phyloP scores from a whole-genome alignment of 2,888 invertebrate species.

The Chesias legatella region DNA sequence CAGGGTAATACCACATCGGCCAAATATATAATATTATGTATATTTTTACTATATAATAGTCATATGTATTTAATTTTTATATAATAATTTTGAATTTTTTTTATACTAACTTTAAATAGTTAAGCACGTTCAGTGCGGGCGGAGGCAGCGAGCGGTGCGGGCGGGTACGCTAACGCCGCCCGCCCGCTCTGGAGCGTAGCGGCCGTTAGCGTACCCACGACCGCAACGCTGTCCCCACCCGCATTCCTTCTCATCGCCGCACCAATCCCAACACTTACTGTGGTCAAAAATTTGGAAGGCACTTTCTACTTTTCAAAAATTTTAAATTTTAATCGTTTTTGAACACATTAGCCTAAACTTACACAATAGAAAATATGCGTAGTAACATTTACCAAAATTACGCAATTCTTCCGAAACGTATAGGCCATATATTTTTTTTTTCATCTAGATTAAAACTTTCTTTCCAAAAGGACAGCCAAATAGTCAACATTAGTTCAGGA shows the following conservation, averaged over 20 bases:
- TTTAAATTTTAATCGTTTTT: conserved; percentile 80
- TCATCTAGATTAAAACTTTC: conserved; percentile 65
- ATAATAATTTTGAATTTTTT: conserved; percentile 80
- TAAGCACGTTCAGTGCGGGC: conserved; percentile 64
- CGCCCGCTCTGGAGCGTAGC: conserved; percentile 1
- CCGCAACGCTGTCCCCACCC: conserved; percentile 5
- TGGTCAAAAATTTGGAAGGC: conserved; percentile 87
- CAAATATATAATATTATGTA: conserved; percentile 77
- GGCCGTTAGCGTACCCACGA: conserved; percentile 11
- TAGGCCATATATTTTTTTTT: conserved; percentile 72
- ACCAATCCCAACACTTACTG: conserved; percentile 81
- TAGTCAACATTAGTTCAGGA: conserved; percentile 72
- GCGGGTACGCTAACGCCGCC: conserved; percentile 7
- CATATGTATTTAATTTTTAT: conserved; percentile 78
- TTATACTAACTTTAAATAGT: conserved; percentile 74
- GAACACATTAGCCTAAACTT: conserved; percentile 88
- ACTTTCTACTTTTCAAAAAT: conserved; percentile 87
- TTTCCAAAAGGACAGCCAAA: conserved; percentile 79
- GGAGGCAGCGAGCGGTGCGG: conserved; percentile 12
- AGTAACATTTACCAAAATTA: conserved; percentile 80
- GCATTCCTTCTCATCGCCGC: conserved; percentile 68
- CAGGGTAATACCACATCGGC: conserved; percentile 87
- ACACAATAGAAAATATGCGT: conserved; percentile 81
- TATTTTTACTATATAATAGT: conserved; percentile 78
- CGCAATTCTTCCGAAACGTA: conserved; percentile 77